Evolutionary conservation across 1,140 invertebrate genomes (phyloP).

Genomic region (Thaumatotibia leucotreta): DNA sequence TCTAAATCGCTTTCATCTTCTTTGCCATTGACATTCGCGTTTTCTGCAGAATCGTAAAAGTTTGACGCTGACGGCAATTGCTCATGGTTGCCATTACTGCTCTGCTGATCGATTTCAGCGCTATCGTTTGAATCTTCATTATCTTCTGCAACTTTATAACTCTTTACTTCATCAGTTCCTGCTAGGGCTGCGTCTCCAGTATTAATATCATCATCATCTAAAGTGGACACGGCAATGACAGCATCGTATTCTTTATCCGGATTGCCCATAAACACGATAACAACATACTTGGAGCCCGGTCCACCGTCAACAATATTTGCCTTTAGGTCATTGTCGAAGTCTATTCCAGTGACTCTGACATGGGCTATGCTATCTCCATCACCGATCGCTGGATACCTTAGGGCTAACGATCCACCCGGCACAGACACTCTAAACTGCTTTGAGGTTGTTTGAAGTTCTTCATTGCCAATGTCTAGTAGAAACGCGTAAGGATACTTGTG

Average conservation of each 20-base stretch:
- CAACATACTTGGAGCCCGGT: constrained; percentile 61
- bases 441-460: constrained; percentile 54
- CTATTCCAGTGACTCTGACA: constrained; percentile 59
- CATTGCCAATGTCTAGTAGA: constrained; percentile 65
- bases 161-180: constrained; percentile 12
- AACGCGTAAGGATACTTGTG: constrained; percentile 66
- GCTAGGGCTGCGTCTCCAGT: constrained; percentile 12
- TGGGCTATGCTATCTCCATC: constrained; percentile 55
- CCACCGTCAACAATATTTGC: constrained; percentile 63
- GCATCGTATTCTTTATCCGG: constrained; percentile 52
- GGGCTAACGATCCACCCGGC: constrained; percentile 55
- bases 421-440: constrained; percentile 56
- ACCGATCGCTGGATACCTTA: constrained; percentile 55
- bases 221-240: constrained; percentile 54
- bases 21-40: neutral
- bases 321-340: constrained; percentile 62
- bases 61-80: neutral
- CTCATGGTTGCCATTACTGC: neutral
- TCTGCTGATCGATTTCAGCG: constrained; percentile 3
- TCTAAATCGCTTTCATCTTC: neutral
- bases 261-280: constrained; percentile 58
- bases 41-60: constrained; percentile 2
- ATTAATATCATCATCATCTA: constrained; percentile 23
- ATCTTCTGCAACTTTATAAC: constrained; percentile 16
- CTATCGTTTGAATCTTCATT: constrained; percentile 39